phyloP scores from a whole-genome alignment of 2,888 invertebrate genomes.

The Eugnorisma glareosa region DNA sequence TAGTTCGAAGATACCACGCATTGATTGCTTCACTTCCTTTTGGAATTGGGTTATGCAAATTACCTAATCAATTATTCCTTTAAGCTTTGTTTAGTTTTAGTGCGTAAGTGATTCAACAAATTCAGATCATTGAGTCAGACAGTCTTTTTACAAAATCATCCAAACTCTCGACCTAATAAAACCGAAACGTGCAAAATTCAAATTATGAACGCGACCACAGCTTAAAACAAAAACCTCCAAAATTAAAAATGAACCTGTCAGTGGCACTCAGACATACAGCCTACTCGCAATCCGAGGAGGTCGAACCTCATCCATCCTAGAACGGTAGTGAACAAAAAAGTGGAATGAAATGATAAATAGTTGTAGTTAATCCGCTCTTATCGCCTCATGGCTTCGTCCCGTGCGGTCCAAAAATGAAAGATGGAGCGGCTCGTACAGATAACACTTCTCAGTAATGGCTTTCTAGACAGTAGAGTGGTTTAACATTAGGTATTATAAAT shows the following conservation, averaged over 20 bases:
- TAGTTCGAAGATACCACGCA: slow-evolving; percentile 53
- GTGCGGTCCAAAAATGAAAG: slow-evolving; percentile 90
- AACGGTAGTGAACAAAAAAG: slow-evolving; percentile 88
- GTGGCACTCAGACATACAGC: slow-evolving; percentile 64
- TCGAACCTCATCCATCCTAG: slow-evolving; percentile 78
- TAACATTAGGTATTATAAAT: slow-evolving; percentile 68
- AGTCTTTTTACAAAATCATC: not conserved
- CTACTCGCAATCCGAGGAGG: slow-evolving; percentile 76
- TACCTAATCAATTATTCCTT: slow-evolving; percentile 44
- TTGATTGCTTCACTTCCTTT: slow-evolving; percentile 59
- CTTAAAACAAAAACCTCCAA: slow-evolving; percentile 5
- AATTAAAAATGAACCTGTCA: slow-evolving; percentile 68
- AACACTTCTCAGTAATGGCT: slow-evolving; percentile 87
- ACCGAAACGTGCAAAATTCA: slow-evolving; percentile 38
- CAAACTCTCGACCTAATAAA: not conserved
- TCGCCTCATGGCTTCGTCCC: slow-evolving; percentile 84
- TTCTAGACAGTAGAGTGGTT: slow-evolving; percentile 77
- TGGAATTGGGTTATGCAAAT: slow-evolving; percentile 56
- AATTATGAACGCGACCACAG: slow-evolving; percentile 35
- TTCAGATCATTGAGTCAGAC: not conserved
- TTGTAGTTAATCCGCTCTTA: slow-evolving; percentile 89
- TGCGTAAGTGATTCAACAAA: slow-evolving; percentile 5
- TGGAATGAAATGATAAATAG: slow-evolving; percentile 88
- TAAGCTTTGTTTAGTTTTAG: slow-evolving; percentile 27
- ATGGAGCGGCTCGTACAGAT: slow-evolving; percentile 84